Base-by-base conservation (phyloP, 1,140 invertebrate species). In the Anoplophora glabripennis region DNA sequence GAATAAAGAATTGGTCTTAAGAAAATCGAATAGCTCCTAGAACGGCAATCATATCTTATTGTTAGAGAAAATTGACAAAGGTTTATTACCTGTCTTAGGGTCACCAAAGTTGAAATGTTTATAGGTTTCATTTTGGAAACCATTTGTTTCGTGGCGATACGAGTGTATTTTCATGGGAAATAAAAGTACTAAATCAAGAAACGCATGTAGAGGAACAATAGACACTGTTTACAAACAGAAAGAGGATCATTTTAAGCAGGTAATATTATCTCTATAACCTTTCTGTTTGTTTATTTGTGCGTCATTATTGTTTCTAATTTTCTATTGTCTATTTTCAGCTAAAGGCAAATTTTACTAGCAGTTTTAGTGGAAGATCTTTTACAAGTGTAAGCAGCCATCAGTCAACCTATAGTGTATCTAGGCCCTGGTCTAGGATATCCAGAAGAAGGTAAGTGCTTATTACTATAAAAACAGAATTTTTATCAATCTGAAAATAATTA, bases 121-220 rank as follows among this genome's bases (percentile, higher is more conserved):
- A 49, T 37, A 46, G 49, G 58, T 65, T 53, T 37, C 17, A 54
- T 9, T 4, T 46, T 48, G 47, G 55, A 54, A 37, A 52, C 53
- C 59, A 57, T 28, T 59, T 53, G 47, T 48, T 35, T 5, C 37
- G 12, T 54, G 55, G 28, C 21, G 21, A 3, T 38, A 57, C 40
- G 54, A 38, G 58, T 37, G 51, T 51, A 51, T 61, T 66, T 64
- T 59, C 63, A 70, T 70, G 68, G 68, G 68, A 61, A 70, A 70
- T 64, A 67, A 57, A 60, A 47, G 46, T 57, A 49, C 65, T 49
- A 69, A 49, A 40, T 18, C 36, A 12, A 47, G 36, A 17, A 51
- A 54, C 42, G 55, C 28, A 57, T 52, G 53, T 55, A 53, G 44
- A 36, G 48, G 42, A 35, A 64, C 53, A 58, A 47, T 58, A 47